These are phyloP conservation scores for Loriculus beryllinus DNA, from an alignment of 2,797 vertebrate genomes.

Conservation along the genomic window DNA sequence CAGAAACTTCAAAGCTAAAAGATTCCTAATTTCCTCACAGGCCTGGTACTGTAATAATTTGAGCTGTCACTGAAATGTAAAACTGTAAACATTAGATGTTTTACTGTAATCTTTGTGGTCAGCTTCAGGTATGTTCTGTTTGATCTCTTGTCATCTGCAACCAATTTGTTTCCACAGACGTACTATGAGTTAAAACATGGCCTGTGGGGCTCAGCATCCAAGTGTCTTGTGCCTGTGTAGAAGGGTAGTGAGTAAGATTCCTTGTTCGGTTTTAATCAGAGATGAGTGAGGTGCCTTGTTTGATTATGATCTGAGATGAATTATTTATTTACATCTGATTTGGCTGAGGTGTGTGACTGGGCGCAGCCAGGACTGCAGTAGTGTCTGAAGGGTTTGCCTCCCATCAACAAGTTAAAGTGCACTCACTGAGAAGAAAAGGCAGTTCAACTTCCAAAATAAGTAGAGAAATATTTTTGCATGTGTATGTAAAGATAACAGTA, in stretches of 20 bases:
- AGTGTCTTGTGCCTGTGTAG: neutral
- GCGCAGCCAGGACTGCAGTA: neutral
- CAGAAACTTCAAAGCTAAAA: neutral
- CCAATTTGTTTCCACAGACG: neutral
- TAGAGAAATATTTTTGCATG: neutral
- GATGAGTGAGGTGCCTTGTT: neutral
- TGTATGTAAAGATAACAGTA: neutral
- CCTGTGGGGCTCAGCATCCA: fast-evolving
- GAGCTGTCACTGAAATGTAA: neutral
- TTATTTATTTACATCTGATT: neutral
- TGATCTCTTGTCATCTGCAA: neutral
- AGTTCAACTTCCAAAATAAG: neutral
- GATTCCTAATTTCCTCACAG: neutral
- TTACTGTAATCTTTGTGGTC: neutral
- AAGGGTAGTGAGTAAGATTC: fast-evolving
- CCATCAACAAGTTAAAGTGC: neutral
- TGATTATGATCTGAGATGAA: neutral
- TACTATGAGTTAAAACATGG: neutral
- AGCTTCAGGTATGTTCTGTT: neutral
- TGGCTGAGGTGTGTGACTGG: fast-evolving
- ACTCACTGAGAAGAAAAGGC: neutral
- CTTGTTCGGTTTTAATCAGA: neutral
- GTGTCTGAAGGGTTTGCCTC: neutral
- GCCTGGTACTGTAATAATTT: neutral
- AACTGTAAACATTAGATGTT: neutral